A percentile compares a stretch with the other conserved stretches of the same genome.
These are phyloP conservation scores for Corythucha ciliata DNA, from an alignment of 2,888 invertebrate species.

Conservation along the genomic window DNA sequence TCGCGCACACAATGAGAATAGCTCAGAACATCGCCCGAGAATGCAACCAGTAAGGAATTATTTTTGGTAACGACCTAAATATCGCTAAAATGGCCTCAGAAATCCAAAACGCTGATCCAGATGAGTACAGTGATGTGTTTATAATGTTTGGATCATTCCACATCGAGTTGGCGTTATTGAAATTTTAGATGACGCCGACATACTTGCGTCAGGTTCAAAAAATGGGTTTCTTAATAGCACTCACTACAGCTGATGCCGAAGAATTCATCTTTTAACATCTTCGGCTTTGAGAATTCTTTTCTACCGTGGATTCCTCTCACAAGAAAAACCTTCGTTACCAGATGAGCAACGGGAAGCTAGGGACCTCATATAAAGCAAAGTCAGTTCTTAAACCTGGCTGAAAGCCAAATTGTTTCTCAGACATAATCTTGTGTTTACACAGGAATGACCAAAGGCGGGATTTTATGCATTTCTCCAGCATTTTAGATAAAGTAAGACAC, in stretches of 20 bases:
- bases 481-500: no score
- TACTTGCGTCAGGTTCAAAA: slow-evolving; percentile 5
- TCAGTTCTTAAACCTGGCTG: no score
- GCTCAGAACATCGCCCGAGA: not conserved
- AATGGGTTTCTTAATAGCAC: not conserved
- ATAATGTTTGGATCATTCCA: slow-evolving; percentile 7
- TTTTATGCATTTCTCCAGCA: no score
- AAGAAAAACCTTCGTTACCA: no score
- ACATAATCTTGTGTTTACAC: no score
- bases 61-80: slow-evolving; percentile 5
- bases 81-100: slow-evolving; percentile 13
- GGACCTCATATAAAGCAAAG: no score
- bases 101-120: slow-evolving; percentile 1
- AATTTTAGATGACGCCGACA: not conserved
- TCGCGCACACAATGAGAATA: not conserved
- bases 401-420: no score
- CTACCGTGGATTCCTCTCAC: not conserved
- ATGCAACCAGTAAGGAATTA: slow-evolving; percentile 6
- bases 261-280: not conserved
- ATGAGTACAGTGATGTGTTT: slow-evolving; percentile 1
- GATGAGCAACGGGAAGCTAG: no score
- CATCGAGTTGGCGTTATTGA: slow-evolving; percentile 10
- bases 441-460: no score
- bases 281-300: not conserved
- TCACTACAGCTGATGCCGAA: slow-evolving; percentile 8